Conservation (phyloP, 1,140 invertebrate species). For the Drosophila baimaii region DNA sequence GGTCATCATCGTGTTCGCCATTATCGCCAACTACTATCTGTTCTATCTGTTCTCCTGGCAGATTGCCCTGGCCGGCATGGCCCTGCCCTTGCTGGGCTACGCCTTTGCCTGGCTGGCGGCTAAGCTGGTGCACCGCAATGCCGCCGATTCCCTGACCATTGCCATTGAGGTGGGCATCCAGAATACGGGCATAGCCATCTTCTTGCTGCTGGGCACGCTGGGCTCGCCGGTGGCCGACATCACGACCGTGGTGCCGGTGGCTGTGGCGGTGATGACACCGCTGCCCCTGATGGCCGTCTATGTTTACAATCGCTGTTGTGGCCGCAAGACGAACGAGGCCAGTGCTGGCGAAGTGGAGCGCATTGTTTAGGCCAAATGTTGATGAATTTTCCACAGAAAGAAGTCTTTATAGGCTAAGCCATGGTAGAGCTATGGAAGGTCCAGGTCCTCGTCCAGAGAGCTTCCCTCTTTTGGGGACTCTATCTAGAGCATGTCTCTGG, state of each 20-base stretch:
- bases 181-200: constrained; percentile 96
- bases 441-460: no score
- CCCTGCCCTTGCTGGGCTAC: constrained; percentile 95
- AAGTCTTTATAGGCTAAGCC: not conserved
- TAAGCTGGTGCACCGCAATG: constrained; percentile 86
- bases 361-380: constrained; percentile 40
- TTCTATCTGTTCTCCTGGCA: constrained; percentile 95
- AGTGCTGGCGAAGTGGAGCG: constrained; percentile 32
- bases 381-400: not conserved
- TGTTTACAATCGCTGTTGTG: constrained; percentile 54
- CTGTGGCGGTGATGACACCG: constrained; percentile 96
- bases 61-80: constrained; percentile 92
- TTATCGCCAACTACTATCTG: constrained; percentile 95
- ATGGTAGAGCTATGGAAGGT: no score
- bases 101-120: constrained; percentile 88
- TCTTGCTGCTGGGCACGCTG: constrained; percentile 89
- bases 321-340: not conserved
- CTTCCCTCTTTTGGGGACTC: no score
- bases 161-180: constrained; percentile 97
- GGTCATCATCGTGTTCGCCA: constrained; percentile 96
- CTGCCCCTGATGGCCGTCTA: constrained; percentile 88
- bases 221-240: constrained; percentile 91
- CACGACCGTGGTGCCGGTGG: constrained; percentile 94
- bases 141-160: constrained; percentile 91
- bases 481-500: no score